Conservation (phyloP, 2,797 vertebrate species). For the Halcyon smyrnensis region DNA sequence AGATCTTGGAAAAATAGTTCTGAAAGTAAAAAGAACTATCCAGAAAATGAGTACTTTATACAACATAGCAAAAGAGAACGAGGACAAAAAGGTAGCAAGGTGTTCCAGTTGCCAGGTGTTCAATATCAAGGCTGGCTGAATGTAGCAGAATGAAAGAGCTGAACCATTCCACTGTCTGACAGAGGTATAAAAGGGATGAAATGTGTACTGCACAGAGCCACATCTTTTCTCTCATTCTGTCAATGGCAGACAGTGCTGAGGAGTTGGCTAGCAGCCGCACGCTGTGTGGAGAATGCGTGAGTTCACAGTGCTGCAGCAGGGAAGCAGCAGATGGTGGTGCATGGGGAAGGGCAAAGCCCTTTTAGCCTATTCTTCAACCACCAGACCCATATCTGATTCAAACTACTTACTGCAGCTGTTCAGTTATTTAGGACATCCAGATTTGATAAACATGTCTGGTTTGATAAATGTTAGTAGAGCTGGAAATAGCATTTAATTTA, state of each 20-base stretch:
- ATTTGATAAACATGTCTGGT: neutral
- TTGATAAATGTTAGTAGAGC: neutral
- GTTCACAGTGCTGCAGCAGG: neutral
- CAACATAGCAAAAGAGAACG: neutral
- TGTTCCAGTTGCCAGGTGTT: neutral
- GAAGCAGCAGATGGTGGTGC: neutral
- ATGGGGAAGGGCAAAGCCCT: neutral
- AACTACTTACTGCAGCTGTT: neutral
- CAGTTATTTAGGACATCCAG: neutral
- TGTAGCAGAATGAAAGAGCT: neutral
- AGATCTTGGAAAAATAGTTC: neutral
- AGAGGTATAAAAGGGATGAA: neutral
- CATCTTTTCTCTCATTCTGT: neutral
- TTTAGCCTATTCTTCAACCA: neutral
- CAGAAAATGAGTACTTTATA: neutral
- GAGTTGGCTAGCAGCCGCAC: neutral
- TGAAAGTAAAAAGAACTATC: neutral
- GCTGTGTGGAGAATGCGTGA: fast-evolving
- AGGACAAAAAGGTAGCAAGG: neutral
- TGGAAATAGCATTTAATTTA: neutral
- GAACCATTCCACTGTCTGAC: neutral
- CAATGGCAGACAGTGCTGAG: neutral
- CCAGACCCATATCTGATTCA: neutral
- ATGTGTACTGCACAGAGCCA: neutral
- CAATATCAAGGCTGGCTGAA: neutral